Evolutionary conservation across 2,888 invertebrate species (phyloP).

Genomic region (Argyra leucocephala): DNA sequence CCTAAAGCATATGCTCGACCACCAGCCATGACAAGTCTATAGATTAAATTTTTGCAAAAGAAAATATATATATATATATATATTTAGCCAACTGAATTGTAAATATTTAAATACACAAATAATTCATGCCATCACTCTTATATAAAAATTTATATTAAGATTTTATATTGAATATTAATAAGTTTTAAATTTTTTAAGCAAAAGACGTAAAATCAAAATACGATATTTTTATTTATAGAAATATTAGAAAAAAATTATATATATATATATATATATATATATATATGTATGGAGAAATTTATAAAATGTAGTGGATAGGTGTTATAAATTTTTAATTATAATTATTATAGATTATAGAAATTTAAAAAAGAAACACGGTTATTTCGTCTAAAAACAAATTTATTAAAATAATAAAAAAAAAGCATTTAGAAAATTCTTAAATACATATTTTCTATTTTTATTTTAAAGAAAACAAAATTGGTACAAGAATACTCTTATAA

Average conservation of each 20-base stretch:
- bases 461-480: no score
- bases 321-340: neutral
- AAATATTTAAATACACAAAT: neutral
- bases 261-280: no score
- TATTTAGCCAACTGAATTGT: neutral
- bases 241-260: no score
- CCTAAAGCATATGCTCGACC: conserved; percentile 89
- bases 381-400: neutral
- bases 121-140: neutral
- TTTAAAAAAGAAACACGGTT: neutral
- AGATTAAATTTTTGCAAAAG: conserved; percentile 10
- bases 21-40: conserved; percentile 75
- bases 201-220: no score
- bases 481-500: neutral
- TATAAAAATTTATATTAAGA: neutral
- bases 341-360: neutral
- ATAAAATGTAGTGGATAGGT: neutral
- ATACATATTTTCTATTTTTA: no score
- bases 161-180: neutral
- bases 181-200: no score
- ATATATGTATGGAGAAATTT: neutral
- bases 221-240: no score
- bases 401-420: neutral
- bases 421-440: neutral
- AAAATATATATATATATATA: neutral